phyloP scores from a whole-genome alignment of 2,888 invertebrate genomes.

The Corbicula japonica region DNA sequence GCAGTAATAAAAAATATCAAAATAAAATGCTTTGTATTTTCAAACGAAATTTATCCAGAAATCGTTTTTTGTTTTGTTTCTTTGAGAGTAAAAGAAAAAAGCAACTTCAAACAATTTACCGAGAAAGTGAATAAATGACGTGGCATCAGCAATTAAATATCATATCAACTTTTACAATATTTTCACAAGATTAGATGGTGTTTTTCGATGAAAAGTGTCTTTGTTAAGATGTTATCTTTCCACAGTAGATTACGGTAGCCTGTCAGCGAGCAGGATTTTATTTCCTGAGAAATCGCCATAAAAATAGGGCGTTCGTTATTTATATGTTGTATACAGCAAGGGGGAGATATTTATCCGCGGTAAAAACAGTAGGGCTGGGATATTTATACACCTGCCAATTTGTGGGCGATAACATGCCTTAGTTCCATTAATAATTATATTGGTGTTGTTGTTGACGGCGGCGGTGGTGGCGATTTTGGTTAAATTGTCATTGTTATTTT shows the following conservation, averaged over 20 bases:
- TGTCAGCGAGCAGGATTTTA: constrained; percentile 43
- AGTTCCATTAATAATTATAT: no score
- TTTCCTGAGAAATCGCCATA: constrained; percentile 45
- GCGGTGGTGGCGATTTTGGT: no score
- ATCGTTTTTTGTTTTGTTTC: no score
- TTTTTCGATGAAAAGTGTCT: constrained; percentile 22
- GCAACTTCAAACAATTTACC: no score
- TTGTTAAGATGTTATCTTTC: constrained; percentile 31
- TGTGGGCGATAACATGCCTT: constrained; percentile 26
- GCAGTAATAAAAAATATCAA: no score
- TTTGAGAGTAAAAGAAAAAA: no score
- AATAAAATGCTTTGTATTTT: no score
- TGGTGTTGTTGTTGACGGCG: no score
- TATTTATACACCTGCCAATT: constrained; percentile 48
- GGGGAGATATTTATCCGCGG: constrained; percentile 34
- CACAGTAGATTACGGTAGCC: constrained; percentile 20
- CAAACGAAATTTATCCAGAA: no score
- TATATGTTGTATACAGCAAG: no score
- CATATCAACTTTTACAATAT: constrained; percentile 5
- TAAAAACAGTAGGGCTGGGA: constrained; percentile 30
- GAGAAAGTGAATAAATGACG: neutral
- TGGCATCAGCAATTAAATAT: neutral
- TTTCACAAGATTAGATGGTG: constrained; percentile 13
- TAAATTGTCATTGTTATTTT: no score
- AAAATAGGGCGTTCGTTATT: constrained; percentile 54